Evolutionary conservation across 2,113 vertebrate species (phyloP).

Genomic region (Macroglossus sobrinus): DNA sequence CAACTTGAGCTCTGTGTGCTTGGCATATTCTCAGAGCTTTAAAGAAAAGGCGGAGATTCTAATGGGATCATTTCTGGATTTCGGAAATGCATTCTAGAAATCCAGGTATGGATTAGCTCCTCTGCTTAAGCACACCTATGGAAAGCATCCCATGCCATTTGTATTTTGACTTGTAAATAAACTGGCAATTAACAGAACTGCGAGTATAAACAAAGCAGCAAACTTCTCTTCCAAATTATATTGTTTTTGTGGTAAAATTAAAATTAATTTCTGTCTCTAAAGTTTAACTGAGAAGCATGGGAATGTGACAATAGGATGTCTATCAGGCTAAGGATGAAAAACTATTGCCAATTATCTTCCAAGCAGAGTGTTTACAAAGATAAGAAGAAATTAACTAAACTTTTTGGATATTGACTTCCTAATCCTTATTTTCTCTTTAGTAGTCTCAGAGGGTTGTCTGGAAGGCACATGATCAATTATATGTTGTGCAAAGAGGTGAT

Average conservation of each 20-base stretch:
- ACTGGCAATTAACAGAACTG: not conserved
- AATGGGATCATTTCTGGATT: too few species aligned
- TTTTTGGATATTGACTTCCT: not conserved
- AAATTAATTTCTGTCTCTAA: constrained; percentile 2
- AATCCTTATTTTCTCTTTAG: not conserved
- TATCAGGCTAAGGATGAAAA: not conserved
- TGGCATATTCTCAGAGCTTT: not conserved
- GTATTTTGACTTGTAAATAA: constrained; percentile 5
- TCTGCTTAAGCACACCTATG: not conserved
- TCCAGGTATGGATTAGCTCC: not conserved
- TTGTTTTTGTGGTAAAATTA: not conserved
- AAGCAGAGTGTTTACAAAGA: not conserved
- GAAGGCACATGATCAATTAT: not conserved
- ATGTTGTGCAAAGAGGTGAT: not conserved
- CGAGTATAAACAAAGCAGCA: not conserved
- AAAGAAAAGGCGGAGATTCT: not conserved
- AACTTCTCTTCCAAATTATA: not conserved
- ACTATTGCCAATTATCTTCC: not conserved
- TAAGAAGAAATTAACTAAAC: not conserved
- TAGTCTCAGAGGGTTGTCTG: not conserved
- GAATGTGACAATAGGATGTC: not conserved
- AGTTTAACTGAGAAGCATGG: not conserved
- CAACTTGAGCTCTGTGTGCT: too few species aligned
- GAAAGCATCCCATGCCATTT: not conserved
- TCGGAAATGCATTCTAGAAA: not conserved